Evolutionary conservation across 2,113 vertebrate species (phyloP), one percentile per base, ranked within the genome.

Genomic region (Turdus rufiventris): DNA sequence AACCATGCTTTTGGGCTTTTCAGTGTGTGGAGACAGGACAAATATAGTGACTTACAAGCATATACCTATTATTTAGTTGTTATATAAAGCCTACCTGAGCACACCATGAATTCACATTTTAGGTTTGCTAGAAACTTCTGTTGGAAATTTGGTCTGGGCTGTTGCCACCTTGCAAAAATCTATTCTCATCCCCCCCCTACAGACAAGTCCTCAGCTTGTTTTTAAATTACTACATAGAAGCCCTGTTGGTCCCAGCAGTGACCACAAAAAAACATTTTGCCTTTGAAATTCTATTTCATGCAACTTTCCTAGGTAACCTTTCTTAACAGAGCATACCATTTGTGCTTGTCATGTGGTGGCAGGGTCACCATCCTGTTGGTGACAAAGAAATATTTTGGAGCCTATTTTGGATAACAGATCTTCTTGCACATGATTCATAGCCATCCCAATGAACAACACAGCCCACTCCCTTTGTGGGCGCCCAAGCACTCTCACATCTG

Each of bases 61-160:
- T 76, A 95, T 10, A 65, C 92, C 95, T 97, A 91, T 94, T 95
- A 97, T 96, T 98, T 97, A 95, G 94, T 85, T 96, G 96, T 95
- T 95, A 94, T 94, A 96, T 97, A 97, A 92, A 82, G 94, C 25
- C 81, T 73, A 88, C 85, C 94, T 95, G 80, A 91, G 80, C 61
- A 73, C 63, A 80, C 28, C 66, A 79, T 84, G 47, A 66, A 58
- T 95, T 94, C 89, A 96, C 61, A 91, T 94, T 95, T 94, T 84
- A 81, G 86, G 85, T 80, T 75, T 60, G 84, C 83, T 90, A 67
- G 92, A 93, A 96, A 91, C 47, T 68, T 95, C 48, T 75, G 85
- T n/a, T 95, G 92, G 84, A 97, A 96, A 66, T 53, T 73, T 81
- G 66, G 94, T 85, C 68, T 78, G 74, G 95, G 75, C 51, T 91